phyloP scores from a whole-genome alignment of 2,888 invertebrate genomes.

The Tholera decimalis region DNA sequence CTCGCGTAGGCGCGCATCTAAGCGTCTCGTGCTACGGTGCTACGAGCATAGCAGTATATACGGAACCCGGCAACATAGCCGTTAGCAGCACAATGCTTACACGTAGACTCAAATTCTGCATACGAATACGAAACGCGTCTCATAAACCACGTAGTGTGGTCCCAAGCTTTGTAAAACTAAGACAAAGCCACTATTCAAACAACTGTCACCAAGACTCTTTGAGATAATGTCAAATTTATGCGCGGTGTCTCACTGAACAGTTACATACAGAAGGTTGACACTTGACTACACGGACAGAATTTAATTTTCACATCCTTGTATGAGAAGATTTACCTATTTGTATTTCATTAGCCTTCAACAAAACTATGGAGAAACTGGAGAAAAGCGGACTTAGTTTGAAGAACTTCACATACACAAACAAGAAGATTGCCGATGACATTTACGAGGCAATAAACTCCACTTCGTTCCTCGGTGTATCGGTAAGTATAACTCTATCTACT shows the following conservation, averaged over 20 bases:
- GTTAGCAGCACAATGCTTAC: conserved; percentile 7
- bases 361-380: conserved; percentile 97
- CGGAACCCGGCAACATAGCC: no score
- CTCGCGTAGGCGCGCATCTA: conserved; percentile 20
- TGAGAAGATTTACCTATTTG: conserved; percentile 40
- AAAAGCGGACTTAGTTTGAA: conserved; percentile 96
- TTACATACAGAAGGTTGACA: conserved; percentile 38
- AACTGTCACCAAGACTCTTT: conserved; percentile 48
- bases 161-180: conserved; percentile 35
- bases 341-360: conserved; percentile 95
- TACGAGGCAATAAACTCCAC: conserved; percentile 99
- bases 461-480: conserved; percentile 99
- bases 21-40: conserved; percentile 44
- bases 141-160: conserved; percentile 12
- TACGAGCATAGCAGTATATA: conserved; percentile 37
- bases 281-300: conserved; percentile 23
- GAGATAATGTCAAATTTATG: conserved; percentile 53
- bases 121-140: conserved; percentile 14
- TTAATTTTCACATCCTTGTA: conserved; percentile 35
- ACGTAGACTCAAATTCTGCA: conserved; percentile 12
- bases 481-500: conserved; percentile 89
- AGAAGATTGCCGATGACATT: conserved; percentile 98
- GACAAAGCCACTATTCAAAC: conserved; percentile 47
- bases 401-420: conserved; percentile 98
- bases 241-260: conserved; percentile 24